Evolutionary conservation across 2,888 invertebrate genomes (phyloP).

Genomic region (Epinotia ramella): DNA sequence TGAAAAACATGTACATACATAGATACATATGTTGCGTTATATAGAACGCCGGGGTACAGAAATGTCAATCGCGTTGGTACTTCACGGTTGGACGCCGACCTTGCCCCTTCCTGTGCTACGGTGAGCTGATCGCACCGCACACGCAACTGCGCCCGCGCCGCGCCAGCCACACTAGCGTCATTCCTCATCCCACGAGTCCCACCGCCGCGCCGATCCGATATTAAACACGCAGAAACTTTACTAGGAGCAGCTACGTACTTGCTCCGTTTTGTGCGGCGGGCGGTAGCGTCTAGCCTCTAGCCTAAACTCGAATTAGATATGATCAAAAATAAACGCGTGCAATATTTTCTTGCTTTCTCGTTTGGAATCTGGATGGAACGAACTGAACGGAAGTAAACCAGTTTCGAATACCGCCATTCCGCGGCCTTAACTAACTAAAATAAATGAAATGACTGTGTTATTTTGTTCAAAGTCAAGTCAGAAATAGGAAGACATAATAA

Average conservation of each 20-base stretch:
- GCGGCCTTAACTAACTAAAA: slow-evolving; percentile 3
- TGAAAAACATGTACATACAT: background rate
- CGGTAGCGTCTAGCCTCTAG: background rate
- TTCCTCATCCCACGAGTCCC: slow-evolving; percentile 27
- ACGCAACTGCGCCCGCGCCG: slow-evolving; percentile 55
- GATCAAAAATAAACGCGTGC: slow-evolving; percentile 37
- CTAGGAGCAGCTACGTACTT: background rate
- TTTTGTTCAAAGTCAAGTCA: background rate
- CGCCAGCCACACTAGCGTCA: slow-evolving; percentile 32
- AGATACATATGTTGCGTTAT: background rate
- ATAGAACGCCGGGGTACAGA: slow-evolving; percentile 32
- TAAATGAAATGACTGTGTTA: background rate
- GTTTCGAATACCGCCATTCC: slow-evolving; percentile 30
- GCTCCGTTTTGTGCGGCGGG: slow-evolving; percentile 1
- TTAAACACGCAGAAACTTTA: background rate
- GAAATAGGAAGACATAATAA: background rate
- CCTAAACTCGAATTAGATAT: slow-evolving; percentile 35
- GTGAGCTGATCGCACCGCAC: slow-evolving; percentile 51
- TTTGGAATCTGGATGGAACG: slow-evolving; percentile 31
- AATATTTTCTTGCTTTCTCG: slow-evolving; percentile 36
- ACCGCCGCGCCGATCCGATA: background rate
- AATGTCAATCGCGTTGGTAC: slow-evolving; percentile 74
- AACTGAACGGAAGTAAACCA: slow-evolving; percentile 30
- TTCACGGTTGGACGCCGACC: slow-evolving; percentile 81
- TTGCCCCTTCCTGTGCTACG: slow-evolving; percentile 76